A percentile compares a stretch with the other conserved stretches of the same genome.
Evolutionary conservation across 2,797 vertebrate species (phyloP).

Genomic region (Mormyrops boulengeri): DNA sequence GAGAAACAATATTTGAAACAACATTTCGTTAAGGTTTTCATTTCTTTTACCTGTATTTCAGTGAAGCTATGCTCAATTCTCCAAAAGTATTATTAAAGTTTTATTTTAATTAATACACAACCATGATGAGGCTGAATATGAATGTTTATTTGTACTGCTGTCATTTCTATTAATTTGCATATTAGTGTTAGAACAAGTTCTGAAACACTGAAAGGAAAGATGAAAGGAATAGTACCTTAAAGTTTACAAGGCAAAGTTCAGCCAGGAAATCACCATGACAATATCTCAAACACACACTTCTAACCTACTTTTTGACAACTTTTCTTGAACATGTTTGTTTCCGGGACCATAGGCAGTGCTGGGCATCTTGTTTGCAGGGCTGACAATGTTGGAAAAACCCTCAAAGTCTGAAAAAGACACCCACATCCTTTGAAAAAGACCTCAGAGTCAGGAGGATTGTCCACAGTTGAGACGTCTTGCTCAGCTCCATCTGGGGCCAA

Average conservation of each 20-base stretch:
- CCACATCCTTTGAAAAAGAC: background rate
- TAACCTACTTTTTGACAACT: background rate
- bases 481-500: background rate
- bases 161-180: background rate
- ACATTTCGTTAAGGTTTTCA: background rate
- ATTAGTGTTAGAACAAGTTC: background rate
- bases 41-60: background rate
- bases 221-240: background rate
- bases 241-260: background rate
- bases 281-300: background rate
- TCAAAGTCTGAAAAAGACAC: background rate
- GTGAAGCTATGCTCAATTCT: background rate
- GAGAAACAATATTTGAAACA: background rate
- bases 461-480: background rate
- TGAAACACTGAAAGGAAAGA: background rate
- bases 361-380: background rate
- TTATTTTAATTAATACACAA: background rate
- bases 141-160: background rate
- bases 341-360: background rate
- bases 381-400: background rate
- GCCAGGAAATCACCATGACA: background rate
- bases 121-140: background rate
- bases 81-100: background rate
- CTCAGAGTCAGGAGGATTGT: background rate
- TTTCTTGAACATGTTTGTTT: background rate